phyloP scores from a whole-genome alignment of 2,888 invertebrate genomes.

The Torymus tubicola region DNA sequence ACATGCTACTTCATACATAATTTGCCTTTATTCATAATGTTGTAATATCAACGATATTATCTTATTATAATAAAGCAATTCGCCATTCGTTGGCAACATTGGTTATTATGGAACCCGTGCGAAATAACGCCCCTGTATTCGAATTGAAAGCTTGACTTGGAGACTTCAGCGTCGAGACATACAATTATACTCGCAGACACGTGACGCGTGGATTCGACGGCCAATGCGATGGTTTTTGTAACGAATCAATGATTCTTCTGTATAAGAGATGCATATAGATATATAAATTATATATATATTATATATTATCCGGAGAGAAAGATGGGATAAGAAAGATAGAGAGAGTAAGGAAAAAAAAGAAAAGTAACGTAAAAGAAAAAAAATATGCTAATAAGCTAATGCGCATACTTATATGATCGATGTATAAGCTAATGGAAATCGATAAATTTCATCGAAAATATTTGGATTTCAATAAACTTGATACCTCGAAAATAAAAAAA shows the following conservation, averaged over 20 bases:
- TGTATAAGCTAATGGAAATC: constrained; percentile 73
- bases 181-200: too few relatives aligned
- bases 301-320: constrained; percentile 57
- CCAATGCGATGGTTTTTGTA: constrained; percentile 48
- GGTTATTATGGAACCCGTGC: neutral
- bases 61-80: constrained; percentile 20
- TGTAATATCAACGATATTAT: constrained; percentile 21
- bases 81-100: neutral
- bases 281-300: constrained; percentile 55
- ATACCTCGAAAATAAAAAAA: constrained; percentile 74
- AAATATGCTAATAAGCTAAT: constrained; percentile 68
- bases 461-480: constrained; percentile 75
- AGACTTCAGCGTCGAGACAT: too few relatives aligned
- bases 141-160: too few relatives aligned
- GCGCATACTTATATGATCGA: constrained; percentile 73
- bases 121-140: too few relatives aligned
- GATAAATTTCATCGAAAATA: constrained; percentile 73
- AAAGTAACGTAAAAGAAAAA: constrained; percentile 60
- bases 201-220: constrained; percentile 11
- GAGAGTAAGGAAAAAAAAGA: constrained; percentile 50
- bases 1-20: neutral
- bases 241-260: constrained; percentile 48
- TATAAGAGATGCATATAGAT: constrained; percentile 54
- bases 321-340: constrained; percentile 53
- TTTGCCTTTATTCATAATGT: neutral